Base-by-base conservation (phyloP, 2,113 vertebrate genomes). In the Salvelinus sp. region DNA sequence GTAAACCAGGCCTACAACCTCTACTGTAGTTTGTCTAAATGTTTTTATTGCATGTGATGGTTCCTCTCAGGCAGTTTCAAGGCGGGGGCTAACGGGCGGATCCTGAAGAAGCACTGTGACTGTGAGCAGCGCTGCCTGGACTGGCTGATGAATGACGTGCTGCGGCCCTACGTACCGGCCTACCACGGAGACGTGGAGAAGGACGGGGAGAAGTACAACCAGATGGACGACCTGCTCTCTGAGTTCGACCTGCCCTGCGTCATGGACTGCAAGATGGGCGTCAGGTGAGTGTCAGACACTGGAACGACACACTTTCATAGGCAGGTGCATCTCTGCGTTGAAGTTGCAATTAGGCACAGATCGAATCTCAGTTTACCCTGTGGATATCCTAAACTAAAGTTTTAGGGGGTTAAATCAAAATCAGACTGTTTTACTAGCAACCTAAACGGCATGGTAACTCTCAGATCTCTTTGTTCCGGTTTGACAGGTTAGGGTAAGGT, bases 241-340 rank as follows among this genome's bases (percentile, higher is more conserved):
- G 96, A 98, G 69, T 99, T 99, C 1, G 97, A 99, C 83, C 93
- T 88, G 16, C 96, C 98, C 0, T 98, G 96, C 0, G 97, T 99
- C 80, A 99, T 99, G 98, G 98, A 99, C 91, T 99, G 98, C 88
- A 99, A 99, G 87, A 98, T 99, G 96, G 98, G 98, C 0, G 79
- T 97, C 78, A 95, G 97, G 97, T 98, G 81, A 93, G 93, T 16
- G 74, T 27, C 0, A 18, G 44, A 69, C 50, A 47, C 28, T 62
- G n/a, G 6, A 62, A 6, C 0, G 58, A 62, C 58, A n/a, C n/a
- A 62, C 58, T 22, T 22, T 9, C n/a, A 62, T 22, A 62, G 20
- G n/a, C 54, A 57, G 14, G 20, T 6, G 54, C 18, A 57, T 20
- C 38, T 44, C 38, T 10, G 38, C 9, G 38, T 44, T 44, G 38